Evolutionary conservation across 2,113 vertebrate species (phyloP), one percentile per base, ranked within the genome.

Genomic region (Oncorhynchus gorbuscha): DNA sequence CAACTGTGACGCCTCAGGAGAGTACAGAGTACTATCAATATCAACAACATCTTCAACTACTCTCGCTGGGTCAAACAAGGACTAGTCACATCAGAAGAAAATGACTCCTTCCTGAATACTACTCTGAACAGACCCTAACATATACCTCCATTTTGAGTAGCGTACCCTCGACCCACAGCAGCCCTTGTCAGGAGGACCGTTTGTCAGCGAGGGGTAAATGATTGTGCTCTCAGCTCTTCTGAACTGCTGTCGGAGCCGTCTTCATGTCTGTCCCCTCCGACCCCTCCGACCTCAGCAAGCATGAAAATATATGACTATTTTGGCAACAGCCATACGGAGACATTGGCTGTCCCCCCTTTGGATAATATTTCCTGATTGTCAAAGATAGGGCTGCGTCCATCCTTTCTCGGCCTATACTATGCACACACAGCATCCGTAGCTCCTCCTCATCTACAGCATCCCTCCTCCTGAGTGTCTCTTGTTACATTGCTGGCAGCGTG

Each of bases 231-330:
- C 32, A 32, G 75, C 82, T 66, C 71, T 70, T 62, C 74, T 61
- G 24, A 20, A 28, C 24, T 61, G 62, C 77, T 69, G 75, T 72
- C 58, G 35, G 69, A 68, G 72, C 64, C 55, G 62, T 70, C 71
- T 48, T 24, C 30, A 48, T 35, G 55, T 39, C 48, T 30, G 32
- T 75, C 74, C 79, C 51, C 71, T 71, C 62, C 12, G 74, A 75
- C 69, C 32, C 51, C 65, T 24, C 24, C 24, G 24, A 24, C 30
- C 35, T 51, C 35, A 39, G 7, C 35, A 39, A 39, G 1, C 7
- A 1, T 39, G 6, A n/a, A 61, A 72, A 35, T 48, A 65, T 39
- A 8, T 1, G 35, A 8, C 6, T 8, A 39, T 5, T 14, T 51
- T 28, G 8, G 11, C 18, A 59, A 58, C 55, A 72, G n/a, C 61